Evolutionary conservation across 2,888 invertebrate species (phyloP), one percentile per base, ranked within the genome.

Genomic region (Anagyrus pseudococci): DNA sequence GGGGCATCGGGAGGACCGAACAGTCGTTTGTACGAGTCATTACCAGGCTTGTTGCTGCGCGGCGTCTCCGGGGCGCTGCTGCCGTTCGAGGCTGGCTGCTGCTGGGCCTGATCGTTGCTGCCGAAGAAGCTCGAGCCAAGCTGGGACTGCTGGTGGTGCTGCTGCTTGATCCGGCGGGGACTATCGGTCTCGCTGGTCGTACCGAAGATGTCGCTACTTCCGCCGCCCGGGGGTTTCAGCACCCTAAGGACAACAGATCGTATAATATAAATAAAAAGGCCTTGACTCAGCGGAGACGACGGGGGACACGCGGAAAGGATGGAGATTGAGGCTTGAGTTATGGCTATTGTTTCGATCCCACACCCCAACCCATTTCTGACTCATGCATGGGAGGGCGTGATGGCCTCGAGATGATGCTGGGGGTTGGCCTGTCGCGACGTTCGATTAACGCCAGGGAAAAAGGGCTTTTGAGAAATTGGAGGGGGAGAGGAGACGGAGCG

Each of bases 221-320:
- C 86, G 70, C 87, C 87, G 68, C 87, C 87, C 70, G 87, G 87
- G 68, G 87, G 86, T 76, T 87, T 86, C 75, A 86, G 75, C 63
- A 88, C 87, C 82, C 88, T 88, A 71, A 69, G 66, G 66, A 63
- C 67, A 49, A 40, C n/a, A 37, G 8, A 41, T 41, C 8, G 41
- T 4, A n/a, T 8, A 41, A 17, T 8, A 29, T 29, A 29, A 29
- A 29, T 29, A 29, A 29, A 7, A 29, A 29, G 4, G 10, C 29
- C 4, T 29, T 29, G n/a, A n/a, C 29, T 29, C 29, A 29, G n/a
- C n/a, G n/a, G n/a, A n/a, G n/a, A n/a, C n/a, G n/a, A n/a, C n/a
- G n/a, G n/a, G n/a, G n/a, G n/a, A n/a, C n/a, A n/a, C n/a, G n/a
- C n/a, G n/a, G n/a, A n/a, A n/a, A n/a, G n/a, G n/a, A n/a, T n/a